Evolutionary conservation across 2,113 vertebrate genomes (phyloP).

Genomic region (Trichomycterus rosablanca): DNA sequence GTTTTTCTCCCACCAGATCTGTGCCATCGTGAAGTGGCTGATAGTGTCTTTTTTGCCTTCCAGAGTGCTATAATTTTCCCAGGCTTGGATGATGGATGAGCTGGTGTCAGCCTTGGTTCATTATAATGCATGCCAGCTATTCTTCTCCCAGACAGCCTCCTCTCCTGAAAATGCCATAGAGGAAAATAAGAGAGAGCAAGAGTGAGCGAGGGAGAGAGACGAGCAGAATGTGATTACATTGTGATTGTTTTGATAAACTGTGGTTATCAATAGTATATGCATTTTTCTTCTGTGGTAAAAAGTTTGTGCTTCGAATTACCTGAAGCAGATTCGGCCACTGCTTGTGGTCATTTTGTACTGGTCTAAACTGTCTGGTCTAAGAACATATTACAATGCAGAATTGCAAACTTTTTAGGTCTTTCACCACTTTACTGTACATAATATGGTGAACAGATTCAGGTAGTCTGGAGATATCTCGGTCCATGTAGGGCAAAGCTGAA

Average conservation of each 20-base stretch:
- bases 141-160: conserved; percentile 64
- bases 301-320: conserved; percentile 5
- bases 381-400: no score
- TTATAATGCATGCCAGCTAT: conserved; percentile 77
- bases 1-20: conserved; percentile 38
- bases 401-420: no score
- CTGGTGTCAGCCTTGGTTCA: conserved; percentile 71
- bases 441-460: no score
- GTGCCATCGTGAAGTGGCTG: conserved; percentile 51
- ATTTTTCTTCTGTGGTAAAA: conserved; percentile 26
- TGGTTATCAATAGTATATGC: conserved; percentile 29
- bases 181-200: conserved; percentile 9
- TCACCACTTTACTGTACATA: no score
- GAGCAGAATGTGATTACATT: conserved; percentile 36
- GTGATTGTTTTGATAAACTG: conserved; percentile 37
- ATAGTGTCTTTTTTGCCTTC: conserved; percentile 44
- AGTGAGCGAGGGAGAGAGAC: conserved; percentile 12
- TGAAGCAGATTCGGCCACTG: neutral
- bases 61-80: conserved; percentile 67
- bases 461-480: no score
- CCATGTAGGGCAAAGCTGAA: no score
- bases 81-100: conserved; percentile 73
- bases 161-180: conserved; percentile 70
- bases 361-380: no score
- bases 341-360: neutral